Percentiles rank a stretch among this genome's conserved stretches.
Evolutionary conservation across 2,797 vertebrate species (phyloP).

Genomic region (Notamacropus eugenii): DNA sequence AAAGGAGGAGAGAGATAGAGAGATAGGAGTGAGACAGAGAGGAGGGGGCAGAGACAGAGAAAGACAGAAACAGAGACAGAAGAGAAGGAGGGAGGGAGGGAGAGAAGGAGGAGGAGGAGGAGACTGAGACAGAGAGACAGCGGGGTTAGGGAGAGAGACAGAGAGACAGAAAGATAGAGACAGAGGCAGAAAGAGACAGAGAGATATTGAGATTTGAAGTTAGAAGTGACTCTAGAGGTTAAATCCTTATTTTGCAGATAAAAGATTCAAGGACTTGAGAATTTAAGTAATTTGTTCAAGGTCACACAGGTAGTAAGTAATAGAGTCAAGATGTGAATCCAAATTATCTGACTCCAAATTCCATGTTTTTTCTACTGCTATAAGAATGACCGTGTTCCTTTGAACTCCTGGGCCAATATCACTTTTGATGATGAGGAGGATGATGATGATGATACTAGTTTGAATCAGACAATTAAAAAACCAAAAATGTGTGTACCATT

Average conservation of each 20-base stretch:
- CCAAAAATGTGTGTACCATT: background rate
- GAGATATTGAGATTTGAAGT: background rate
- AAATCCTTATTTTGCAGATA: background rate
- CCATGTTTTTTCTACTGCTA: background rate
- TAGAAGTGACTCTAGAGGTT: background rate
- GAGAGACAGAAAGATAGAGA: too few relatives aligned
- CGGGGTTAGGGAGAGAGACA: too few relatives aligned
- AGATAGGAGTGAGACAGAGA: too few relatives aligned
- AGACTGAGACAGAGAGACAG: background rate
- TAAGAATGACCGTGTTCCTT: background rate
- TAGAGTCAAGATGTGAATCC: background rate
- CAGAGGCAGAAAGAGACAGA: background rate
- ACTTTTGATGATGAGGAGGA: background rate
- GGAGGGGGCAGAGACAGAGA: background rate
- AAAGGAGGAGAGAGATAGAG: accelerated
- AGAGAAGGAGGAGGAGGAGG: too few relatives aligned
- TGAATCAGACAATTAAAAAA: background rate
- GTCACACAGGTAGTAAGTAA: background rate
- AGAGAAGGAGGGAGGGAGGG: constrained; percentile 33
- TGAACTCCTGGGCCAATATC: background rate
- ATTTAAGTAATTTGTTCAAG: background rate
- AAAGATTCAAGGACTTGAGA: background rate
- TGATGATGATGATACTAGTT: background rate
- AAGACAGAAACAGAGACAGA: background rate
- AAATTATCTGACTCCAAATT: background rate